These are phyloP conservation scores for Threskiornis aethiopicus DNA, from an alignment of 2,797 vertebrate genomes.

Conservation along the genomic window DNA sequence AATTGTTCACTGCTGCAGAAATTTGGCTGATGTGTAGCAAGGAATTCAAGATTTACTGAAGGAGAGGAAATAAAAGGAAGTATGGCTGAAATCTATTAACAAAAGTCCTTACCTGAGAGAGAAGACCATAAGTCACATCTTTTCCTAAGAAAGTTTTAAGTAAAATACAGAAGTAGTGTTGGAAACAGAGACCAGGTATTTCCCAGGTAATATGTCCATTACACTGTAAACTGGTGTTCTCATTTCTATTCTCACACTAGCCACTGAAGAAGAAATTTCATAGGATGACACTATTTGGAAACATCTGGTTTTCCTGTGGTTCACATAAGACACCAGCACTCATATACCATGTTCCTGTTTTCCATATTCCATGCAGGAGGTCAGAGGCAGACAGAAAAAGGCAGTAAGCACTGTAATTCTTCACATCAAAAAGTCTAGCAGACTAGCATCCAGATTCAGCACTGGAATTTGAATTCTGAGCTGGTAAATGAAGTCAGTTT, in stretches of 20 bases:
- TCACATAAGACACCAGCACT: background rate
- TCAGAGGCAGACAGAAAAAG: background rate
- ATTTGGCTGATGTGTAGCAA: background rate
- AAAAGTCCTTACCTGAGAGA: background rate
- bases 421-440: background rate
- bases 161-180: background rate
- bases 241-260: background rate
- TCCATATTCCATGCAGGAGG: background rate
- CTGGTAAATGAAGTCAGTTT: background rate
- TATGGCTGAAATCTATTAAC: background rate
- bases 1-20: background rate
- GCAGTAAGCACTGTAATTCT: background rate
- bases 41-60: background rate
- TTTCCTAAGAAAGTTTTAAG: background rate
- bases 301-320: background rate
- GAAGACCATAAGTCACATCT: background rate
- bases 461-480: background rate
- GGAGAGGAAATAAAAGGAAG: background rate
- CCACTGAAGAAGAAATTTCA: background rate
- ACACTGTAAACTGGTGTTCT: background rate
- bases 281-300: background rate
- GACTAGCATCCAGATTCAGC: background rate
- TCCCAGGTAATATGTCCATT: background rate
- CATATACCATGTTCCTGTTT: background rate
- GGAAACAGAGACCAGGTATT: background rate